A percentile compares a stretch with the other conserved stretches of the same genome.
These are phyloP conservation scores for Rhea americana DNA, from an alignment of 2,113 vertebrate species.

Conservation along the genomic window DNA sequence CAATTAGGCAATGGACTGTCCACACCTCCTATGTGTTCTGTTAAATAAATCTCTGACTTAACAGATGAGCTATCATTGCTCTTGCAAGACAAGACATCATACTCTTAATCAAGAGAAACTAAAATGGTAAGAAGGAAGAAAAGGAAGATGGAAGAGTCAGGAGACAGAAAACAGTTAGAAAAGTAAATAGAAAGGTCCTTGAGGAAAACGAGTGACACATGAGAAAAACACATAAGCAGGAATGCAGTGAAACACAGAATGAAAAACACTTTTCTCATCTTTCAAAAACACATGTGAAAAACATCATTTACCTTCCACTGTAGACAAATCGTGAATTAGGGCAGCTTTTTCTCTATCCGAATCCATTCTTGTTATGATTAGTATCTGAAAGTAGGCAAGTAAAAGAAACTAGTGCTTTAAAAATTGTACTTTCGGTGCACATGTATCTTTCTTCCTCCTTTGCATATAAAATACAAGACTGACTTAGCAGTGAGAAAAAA, in stretches of 20 bases:
- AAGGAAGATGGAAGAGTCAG: neutral
- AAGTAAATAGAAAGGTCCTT: neutral
- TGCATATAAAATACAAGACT: neutral
- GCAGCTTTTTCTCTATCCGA: constrained; percentile 67
- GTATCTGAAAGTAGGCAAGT: constrained; percentile 65
- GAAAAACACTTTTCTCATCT: neutral
- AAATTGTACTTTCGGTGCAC: neutral
- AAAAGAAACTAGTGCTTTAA: neutral
- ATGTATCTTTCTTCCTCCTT: neutral
- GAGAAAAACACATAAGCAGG: neutral
- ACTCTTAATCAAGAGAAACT: neutral
- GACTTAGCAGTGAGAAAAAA: neutral
- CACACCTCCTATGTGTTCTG: neutral
- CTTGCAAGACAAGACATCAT: neutral
- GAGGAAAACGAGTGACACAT: neutral
- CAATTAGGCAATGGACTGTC: neutral
- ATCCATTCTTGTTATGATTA: constrained; percentile 78
- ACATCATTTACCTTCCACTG: constrained; percentile 78
- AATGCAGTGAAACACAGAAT: neutral
- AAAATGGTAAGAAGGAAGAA: neutral
- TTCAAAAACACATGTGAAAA: neutral
- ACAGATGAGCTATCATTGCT: neutral
- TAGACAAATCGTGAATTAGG: constrained; percentile 74
- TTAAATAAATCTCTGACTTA: neutral
- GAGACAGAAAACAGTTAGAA: neutral